phyloP scores from a whole-genome alignment of 2,797 vertebrate genomes.

The Sibirionetta formosa region DNA sequence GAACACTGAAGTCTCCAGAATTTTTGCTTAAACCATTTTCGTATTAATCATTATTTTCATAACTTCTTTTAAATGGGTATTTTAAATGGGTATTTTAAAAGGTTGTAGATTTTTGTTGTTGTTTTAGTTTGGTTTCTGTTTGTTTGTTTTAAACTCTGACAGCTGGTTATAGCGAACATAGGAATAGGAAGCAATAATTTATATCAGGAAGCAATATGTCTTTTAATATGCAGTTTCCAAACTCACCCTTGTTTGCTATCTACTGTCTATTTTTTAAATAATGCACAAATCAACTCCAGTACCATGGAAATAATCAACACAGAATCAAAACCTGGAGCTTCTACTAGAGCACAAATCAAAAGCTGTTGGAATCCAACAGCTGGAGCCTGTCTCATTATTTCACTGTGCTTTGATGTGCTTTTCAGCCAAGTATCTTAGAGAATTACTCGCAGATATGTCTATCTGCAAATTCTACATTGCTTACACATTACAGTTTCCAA shows the following conservation, averaged over 20 bases:
- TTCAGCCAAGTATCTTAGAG: slow-evolving; percentile 84
- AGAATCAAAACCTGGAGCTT: slow-evolving; percentile 86
- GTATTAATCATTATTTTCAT: not conserved
- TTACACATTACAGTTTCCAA: slow-evolving; percentile 81
- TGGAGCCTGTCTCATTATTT: slow-evolving; percentile 87
- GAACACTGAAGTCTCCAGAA: not conserved
- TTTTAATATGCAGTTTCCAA: slow-evolving; percentile 78
- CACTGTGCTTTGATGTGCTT: slow-evolving; percentile 84
- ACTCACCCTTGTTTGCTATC: slow-evolving; percentile 77
- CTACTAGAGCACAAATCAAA: slow-evolving; percentile 85
- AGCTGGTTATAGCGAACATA: not conserved
- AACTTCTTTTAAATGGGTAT: not conserved
- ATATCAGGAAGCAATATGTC: slow-evolving; percentile 63
- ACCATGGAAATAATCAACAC: slow-evolving; percentile 85
- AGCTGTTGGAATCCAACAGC: slow-evolving; percentile 86
- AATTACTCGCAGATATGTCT: slow-evolving; percentile 85
- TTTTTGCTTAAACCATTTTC: not conserved
- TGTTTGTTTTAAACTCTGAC: not conserved
- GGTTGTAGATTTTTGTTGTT: not conserved
- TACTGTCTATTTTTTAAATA: slow-evolving; percentile 79
- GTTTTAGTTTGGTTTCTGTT: not conserved
- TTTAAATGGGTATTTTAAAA: not conserved
- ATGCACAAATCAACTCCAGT: slow-evolving; percentile 84
- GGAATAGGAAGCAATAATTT: slow-evolving; percentile 11
- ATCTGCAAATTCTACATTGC: slow-evolving; percentile 82